Conservation (phyloP, 2,888 invertebrate species). For the Meteorus colon region DNA sequence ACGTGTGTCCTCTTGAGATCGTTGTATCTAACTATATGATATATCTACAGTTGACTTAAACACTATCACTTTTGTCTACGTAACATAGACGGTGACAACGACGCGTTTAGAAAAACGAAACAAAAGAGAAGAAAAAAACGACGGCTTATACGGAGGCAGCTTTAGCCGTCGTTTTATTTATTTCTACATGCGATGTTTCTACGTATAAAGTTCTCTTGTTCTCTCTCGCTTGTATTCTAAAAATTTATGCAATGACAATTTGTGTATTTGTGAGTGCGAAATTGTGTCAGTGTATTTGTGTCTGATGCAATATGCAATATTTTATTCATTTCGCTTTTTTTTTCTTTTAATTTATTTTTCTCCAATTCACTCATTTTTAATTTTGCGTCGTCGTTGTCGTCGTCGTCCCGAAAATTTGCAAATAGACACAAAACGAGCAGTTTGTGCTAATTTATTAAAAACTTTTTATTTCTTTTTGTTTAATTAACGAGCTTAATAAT, state of each 20-base stretch:
- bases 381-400: slow-evolving; percentile 42
- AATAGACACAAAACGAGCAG: neutral
- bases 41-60: slow-evolving; percentile 70
- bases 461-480: neutral
- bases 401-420: slow-evolving; percentile 48
- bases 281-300: neutral
- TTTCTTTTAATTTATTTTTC: slow-evolving; percentile 2
- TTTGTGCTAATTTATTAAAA: slow-evolving; percentile 7
- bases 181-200: slow-evolving; percentile 32
- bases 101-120: neutral
- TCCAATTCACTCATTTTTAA: slow-evolving; percentile 3
- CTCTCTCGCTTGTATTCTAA: slow-evolving; percentile 34
- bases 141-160: slow-evolving; percentile 40
- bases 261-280: neutral
- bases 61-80: slow-evolving; percentile 57
- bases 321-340: slow-evolving; percentile 18
- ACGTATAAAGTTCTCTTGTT: slow-evolving; percentile 39
- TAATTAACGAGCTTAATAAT: slow-evolving; percentile 7
- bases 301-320: neutral
- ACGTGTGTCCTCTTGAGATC: slow-evolving; percentile 70
- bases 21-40: slow-evolving; percentile 73
- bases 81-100: slow-evolving; percentile 43
- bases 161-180: slow-evolving; percentile 32
- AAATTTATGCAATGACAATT: neutral
- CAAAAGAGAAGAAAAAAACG: slow-evolving; percentile 18